These are phyloP conservation scores for Arenaria interpres DNA, from an alignment of 2,113 vertebrate genomes.

Conservation along the genomic window DNA sequence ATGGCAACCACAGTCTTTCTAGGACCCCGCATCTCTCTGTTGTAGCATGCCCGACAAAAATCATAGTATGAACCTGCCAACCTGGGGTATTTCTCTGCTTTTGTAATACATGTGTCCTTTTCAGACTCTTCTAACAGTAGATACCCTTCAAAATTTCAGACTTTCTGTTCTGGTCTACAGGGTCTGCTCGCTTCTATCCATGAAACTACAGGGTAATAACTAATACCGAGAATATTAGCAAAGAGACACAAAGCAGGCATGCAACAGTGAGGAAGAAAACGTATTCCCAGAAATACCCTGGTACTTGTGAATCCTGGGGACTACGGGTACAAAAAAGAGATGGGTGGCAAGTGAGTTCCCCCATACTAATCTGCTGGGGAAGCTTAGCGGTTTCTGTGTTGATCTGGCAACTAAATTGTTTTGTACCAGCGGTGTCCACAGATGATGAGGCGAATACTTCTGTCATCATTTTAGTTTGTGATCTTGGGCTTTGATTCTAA, in stretches of 20 bases:
- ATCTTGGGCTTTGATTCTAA: conserved; percentile 3
- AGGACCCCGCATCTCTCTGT: accelerated
- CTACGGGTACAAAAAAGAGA: background rate
- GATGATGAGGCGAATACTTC: background rate
- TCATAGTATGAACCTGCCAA: accelerated
- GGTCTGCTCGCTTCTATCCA: background rate
- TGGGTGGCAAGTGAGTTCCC: background rate
- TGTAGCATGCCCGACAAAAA: background rate
- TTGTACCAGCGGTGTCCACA: background rate
- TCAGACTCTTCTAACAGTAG: background rate
- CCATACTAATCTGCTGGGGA: background rate
- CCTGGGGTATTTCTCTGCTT: background rate
- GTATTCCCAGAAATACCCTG: background rate
- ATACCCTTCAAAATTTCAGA: background rate
- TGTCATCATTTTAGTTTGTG: background rate
- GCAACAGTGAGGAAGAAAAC: background rate
- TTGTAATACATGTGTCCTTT: background rate
- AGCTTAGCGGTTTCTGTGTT: background rate
- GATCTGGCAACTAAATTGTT: background rate
- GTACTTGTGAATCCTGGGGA: background rate
- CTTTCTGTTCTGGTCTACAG: background rate
- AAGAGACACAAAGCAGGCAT: background rate
- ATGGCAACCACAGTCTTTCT: background rate
- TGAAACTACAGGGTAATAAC: background rate
- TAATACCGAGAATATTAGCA: background rate